A percentile compares a stretch with the other conserved stretches of the same genome.
Conservation (phyloP, 2,888 invertebrate species). For the Drosophila prostipennis region DNA sequence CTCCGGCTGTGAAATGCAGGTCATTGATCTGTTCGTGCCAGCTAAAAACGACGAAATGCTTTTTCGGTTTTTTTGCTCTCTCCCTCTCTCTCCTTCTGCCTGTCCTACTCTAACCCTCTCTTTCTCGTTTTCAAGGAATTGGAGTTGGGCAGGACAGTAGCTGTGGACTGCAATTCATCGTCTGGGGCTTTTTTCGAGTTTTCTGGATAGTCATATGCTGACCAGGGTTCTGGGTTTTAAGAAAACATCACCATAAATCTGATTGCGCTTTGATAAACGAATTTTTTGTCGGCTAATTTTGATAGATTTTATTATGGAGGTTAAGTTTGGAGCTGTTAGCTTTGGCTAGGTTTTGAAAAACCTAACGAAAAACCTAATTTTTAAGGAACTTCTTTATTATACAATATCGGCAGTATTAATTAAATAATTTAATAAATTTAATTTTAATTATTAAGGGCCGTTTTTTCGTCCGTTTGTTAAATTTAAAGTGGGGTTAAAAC, state of each 20-base stretch:
- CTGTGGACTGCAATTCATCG: slow-evolving; percentile 35
- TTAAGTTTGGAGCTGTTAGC: not conserved
- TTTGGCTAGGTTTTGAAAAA: not conserved
- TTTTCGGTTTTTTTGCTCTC: slow-evolving; percentile 35
- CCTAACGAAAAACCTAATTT: too few relatives aligned
- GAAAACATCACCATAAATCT: slow-evolving; percentile 22
- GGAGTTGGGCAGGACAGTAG: slow-evolving; percentile 14
- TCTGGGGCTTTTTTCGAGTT: slow-evolving; percentile 12
- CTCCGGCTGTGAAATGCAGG: slow-evolving; percentile 84
- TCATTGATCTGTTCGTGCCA: slow-evolving; percentile 83
- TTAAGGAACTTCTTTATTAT: too few relatives aligned
- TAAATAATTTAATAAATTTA: too few relatives aligned
- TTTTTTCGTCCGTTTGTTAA: too few relatives aligned
- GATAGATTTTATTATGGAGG: not conserved
- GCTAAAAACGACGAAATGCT: slow-evolving; percentile 52
- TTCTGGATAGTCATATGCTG: slow-evolving; percentile 1
- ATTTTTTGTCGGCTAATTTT: slow-evolving; percentile 18
- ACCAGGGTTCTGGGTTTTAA: slow-evolving; percentile 5
- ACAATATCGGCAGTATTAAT: too few relatives aligned
- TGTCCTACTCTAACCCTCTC: slow-evolving; percentile 9
- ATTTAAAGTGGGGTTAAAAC: too few relatives aligned
- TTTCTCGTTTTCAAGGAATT: not conserved
- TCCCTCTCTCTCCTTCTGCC: not conserved
- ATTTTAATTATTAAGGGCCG: too few relatives aligned
- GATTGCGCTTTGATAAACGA: slow-evolving; percentile 26